These are phyloP conservation scores for Strix aluco DNA, from an alignment of 2,113 vertebrate genomes.

Conservation along the genomic window DNA sequence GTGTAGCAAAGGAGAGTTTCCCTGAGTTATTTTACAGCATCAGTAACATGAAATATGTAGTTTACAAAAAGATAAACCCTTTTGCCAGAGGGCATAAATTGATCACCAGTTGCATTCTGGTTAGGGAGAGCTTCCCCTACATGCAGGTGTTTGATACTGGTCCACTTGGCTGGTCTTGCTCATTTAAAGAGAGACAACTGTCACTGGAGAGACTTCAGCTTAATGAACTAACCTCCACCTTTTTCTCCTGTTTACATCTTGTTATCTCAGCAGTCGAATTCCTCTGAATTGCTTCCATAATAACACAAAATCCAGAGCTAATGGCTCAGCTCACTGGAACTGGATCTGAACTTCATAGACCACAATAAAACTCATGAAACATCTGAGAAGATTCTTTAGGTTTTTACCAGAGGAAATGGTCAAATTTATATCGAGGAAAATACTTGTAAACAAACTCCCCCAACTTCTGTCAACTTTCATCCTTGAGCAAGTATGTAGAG, in stretches of 20 bases:
- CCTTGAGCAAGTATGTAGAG: background rate
- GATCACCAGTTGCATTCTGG: background rate
- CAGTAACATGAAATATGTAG: background rate
- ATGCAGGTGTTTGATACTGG: background rate
- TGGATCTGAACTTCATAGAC: fast-evolving
- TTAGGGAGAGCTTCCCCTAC: background rate
- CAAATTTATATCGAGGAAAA: background rate
- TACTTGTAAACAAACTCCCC: background rate
- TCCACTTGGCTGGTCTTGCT: background rate
- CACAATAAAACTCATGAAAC: background rate
- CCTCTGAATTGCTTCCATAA: background rate
- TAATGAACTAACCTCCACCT: background rate
- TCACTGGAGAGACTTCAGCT: background rate
- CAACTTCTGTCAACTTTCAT: background rate
- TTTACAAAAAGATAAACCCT: background rate
- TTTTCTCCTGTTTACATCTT: background rate
- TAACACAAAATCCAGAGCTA: background rate
- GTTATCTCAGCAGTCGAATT: background rate
- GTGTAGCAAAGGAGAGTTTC: background rate
- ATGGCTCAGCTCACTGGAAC: background rate
- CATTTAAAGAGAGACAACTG: background rate
- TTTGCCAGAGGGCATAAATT: background rate
- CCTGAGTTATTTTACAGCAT: background rate
- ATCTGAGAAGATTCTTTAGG: background rate
- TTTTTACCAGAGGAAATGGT: background rate